Percentiles rank a stretch among this genome's conserved stretches.
Evolutionary conservation across 2,797 vertebrate species (phyloP).

Genomic region (Myotis pilosus): DNA sequence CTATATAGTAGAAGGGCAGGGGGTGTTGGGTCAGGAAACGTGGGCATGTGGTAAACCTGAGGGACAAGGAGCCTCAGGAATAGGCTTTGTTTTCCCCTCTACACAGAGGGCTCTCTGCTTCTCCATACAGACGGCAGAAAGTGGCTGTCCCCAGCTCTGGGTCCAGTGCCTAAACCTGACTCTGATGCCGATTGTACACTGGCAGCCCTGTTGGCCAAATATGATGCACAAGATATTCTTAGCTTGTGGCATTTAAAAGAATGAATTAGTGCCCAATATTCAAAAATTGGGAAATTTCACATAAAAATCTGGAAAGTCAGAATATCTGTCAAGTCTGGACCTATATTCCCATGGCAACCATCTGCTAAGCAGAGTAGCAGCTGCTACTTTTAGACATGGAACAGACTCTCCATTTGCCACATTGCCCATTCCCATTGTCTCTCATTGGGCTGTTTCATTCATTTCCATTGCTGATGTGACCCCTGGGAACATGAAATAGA

Average conservation of each 20-base stretch:
- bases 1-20: neutral
- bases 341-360: constrained; percentile 71
- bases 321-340: constrained; percentile 57
- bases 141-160: neutral
- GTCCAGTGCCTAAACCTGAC: neutral
- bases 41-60: neutral
- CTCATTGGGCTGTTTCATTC: neutral
- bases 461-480: neutral
- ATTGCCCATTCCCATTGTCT: neutral
- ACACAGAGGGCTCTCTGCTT: neutral
- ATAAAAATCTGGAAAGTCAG: constrained; percentile 53
- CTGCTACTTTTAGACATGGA: constrained; percentile 40
- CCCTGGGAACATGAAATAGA: neutral
- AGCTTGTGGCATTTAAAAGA: constrained; percentile 41
- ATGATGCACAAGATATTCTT: neutral
- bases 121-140: neutral
- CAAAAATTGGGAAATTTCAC: constrained; percentile 60
- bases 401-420: neutral
- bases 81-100: neutral
- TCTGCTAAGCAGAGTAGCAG: constrained; percentile 50
- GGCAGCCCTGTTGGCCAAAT: neutral
- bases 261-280: constrained; percentile 51
- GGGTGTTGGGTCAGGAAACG: neutral
- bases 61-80: neutral
- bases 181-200: neutral